A percentile compares a stretch with the other conserved stretches of the same genome.
These are phyloP conservation scores for Acrocephalus arundinaceus DNA, from an alignment of 2,113 vertebrate genomes.

Conservation along the genomic window DNA sequence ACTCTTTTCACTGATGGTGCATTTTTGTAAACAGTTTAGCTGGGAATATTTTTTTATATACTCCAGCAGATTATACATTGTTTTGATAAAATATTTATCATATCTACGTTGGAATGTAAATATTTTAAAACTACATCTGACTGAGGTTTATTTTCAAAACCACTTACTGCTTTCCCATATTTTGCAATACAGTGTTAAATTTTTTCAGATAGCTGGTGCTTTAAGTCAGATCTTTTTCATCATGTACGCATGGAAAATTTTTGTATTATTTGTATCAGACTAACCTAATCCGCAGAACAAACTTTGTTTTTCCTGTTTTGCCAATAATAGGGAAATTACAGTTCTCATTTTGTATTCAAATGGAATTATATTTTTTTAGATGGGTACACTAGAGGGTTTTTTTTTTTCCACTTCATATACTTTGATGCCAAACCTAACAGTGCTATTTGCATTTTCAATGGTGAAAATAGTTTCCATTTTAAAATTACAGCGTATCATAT, in stretches of 20 bases:
- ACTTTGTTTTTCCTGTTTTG: slow-evolving; percentile 35
- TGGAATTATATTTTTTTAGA: slow-evolving; percentile 69
- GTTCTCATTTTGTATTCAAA: slow-evolving; percentile 69
- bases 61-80: slow-evolving; percentile 59
- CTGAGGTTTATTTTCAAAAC: slow-evolving; percentile 20
- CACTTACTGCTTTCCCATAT: neutral
- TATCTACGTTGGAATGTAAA: slow-evolving; percentile 55
- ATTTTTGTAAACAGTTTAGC: slow-evolving; percentile 68
- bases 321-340: slow-evolving; percentile 37
- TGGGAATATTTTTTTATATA: slow-evolving; percentile 70
- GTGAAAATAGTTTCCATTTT: slow-evolving; percentile 5
- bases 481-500: neutral
- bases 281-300: neutral
- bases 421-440: slow-evolving; percentile 50
- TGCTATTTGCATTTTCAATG: neutral
- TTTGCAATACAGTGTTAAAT: slow-evolving; percentile 37
- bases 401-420: slow-evolving; percentile 43
- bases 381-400: slow-evolving; percentile 29
- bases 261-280: slow-evolving; percentile 50
- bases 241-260: neutral
- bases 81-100: slow-evolving; percentile 68
- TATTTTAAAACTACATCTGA: slow-evolving; percentile 56
- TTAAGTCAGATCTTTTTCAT: neutral
- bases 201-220: slow-evolving; percentile 40
- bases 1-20: slow-evolving; percentile 52